Conservation (phyloP, 2,797 vertebrate species). For the Microtus obscurus region DNA sequence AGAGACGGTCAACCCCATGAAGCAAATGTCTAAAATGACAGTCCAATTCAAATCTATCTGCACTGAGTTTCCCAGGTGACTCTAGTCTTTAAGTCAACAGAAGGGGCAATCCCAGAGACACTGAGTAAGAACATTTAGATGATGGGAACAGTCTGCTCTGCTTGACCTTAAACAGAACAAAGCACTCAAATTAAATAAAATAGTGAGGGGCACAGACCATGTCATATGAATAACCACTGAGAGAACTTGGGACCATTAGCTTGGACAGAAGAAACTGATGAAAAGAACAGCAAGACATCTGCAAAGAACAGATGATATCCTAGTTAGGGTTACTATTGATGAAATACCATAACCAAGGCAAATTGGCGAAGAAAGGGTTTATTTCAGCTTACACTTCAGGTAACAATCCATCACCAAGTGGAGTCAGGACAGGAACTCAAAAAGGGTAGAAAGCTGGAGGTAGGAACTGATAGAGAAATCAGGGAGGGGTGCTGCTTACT, state of each 20-base stretch:
- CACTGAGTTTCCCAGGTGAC: background rate
- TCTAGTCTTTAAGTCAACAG: background rate
- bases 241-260: background rate
- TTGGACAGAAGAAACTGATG: background rate
- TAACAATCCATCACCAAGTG: background rate
- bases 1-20: background rate
- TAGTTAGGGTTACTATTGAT: background rate
- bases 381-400: background rate
- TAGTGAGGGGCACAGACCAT: background rate
- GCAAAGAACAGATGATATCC: background rate
- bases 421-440: background rate
- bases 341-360: background rate
- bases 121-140: background rate
- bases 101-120: background rate
- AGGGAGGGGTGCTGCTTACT: background rate
- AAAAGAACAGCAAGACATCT: background rate
- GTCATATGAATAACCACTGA: background rate
- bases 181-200: slow-evolving; percentile 16
- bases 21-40: slow-evolving; percentile 37
- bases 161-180: background rate
- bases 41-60: background rate
- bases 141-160: background rate
- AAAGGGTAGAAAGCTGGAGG: background rate
- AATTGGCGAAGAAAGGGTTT: too few species aligned
- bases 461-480: background rate